Evolutionary conservation across 2,888 invertebrate genomes (phyloP).

Genomic region (Erynnis tages): DNA sequence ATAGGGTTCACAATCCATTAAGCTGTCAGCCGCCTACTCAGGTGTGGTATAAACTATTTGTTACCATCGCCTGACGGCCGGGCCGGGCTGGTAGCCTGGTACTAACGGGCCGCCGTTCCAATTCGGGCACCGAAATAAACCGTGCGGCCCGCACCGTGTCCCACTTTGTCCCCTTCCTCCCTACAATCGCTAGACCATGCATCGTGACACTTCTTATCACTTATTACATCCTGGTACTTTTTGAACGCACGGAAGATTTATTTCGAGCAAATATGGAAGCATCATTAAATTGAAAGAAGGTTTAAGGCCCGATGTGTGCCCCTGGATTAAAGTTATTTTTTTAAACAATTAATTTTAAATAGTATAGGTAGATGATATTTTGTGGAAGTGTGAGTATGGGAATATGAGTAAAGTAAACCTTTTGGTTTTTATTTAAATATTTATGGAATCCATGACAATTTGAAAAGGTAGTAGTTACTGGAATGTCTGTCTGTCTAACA

Average conservation of each 20-base stretch:
- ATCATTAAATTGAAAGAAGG: too few relatives aligned
- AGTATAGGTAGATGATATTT: too few relatives aligned
- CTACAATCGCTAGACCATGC: constrained; percentile 34
- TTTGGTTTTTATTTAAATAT: too few relatives aligned
- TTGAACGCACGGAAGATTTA: neutral
- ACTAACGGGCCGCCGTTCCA: constrained; percentile 72
- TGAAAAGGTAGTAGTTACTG: too few relatives aligned
- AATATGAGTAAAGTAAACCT: too few relatives aligned
- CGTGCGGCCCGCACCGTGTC: constrained; percentile 57
- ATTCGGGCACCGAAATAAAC: constrained; percentile 73
- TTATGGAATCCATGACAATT: too few relatives aligned
- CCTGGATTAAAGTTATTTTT: too few relatives aligned
- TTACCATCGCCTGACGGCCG: constrained; percentile 55
- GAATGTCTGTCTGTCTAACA: neutral
- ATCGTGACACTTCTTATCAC: constrained; percentile 11
- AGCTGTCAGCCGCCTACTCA: constrained; percentile 48
- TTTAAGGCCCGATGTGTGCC: neutral
- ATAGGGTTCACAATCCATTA: constrained; percentile 30
- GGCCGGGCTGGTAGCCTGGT: constrained; percentile 55
- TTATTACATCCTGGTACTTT: neutral
- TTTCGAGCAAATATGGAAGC: too few relatives aligned
- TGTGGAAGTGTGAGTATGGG: too few relatives aligned
- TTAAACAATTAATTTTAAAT: too few relatives aligned
- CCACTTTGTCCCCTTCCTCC: constrained; percentile 57
- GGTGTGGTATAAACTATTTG: constrained; percentile 59